Conservation (phyloP, 1,140 invertebrate genomes). For the Heliconius nattereri region DNA sequence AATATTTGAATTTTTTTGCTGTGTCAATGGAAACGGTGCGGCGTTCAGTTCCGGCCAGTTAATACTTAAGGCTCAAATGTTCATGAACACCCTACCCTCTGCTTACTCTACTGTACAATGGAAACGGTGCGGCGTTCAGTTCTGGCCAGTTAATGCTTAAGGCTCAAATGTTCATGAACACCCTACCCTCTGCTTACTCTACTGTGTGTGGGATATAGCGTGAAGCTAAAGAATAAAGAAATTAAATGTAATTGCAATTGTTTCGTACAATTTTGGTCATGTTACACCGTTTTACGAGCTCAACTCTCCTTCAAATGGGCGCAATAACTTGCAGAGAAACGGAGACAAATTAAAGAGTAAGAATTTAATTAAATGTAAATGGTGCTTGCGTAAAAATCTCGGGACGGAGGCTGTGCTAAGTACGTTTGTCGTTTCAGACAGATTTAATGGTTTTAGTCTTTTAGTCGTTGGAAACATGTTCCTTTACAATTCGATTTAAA, state of each 20-base stretch:
- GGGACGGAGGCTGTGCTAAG: constrained; percentile 39
- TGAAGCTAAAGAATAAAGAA: not conserved
- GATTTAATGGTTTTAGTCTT: constrained; percentile 9
- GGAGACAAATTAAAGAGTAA: constrained; percentile 29
- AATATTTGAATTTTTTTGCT: no score
- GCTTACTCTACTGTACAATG: no score
- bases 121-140: no score
- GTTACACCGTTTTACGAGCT: constrained; percentile 11
- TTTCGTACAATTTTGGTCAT: not conserved
- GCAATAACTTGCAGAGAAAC: constrained; percentile 22
- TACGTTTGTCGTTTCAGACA: constrained; percentile 44
- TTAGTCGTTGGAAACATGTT: constrained; percentile 7
- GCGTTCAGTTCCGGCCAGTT: no score
- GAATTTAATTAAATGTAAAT: constrained; percentile 40
- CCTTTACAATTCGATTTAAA: constrained; percentile 5
- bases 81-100: no score
- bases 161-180: no score
- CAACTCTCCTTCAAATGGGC: not conserved
- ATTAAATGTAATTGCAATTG: not conserved
- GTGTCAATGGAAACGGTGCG: no score
- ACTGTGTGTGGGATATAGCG: no score
- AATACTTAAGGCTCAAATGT: no score
- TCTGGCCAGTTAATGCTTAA: no score
- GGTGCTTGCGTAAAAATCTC: constrained; percentile 59
- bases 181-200: no score